Evolutionary conservation across 2,797 vertebrate genomes (phyloP), one percentile per base, ranked within the genome.

Genomic region (Caiman crocodilus): DNA sequence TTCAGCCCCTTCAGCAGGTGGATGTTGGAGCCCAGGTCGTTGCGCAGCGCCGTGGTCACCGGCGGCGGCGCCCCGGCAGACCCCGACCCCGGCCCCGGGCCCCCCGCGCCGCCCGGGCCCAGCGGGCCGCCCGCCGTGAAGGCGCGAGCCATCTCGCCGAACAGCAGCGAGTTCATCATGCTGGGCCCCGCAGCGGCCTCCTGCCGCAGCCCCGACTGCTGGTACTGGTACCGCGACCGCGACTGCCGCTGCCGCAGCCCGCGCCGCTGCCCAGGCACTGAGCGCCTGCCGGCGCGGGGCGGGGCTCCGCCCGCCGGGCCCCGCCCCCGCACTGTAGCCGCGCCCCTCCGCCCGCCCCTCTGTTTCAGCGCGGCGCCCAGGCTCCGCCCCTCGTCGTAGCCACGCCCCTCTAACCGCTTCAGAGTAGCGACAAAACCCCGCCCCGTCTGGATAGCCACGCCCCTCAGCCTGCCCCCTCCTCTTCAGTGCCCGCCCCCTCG

Each of bases 11-110:
- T 99, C 81, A 99, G 98, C 95, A 99, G 98, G 85, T 99, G 98
- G 96, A 99, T 99, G 97, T 99, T 99, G 94, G 99, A 99, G 89
- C 99, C 99, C 98, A 99, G 96, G 97, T 99, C 99, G 91, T 99
- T 99, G 23, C 99, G 98, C 97, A 99, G 98, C 79, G 98, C 99
- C 96, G 98, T 98, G 93, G 98, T 98, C 92, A 98, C 98, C 76
- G 98, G 98, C 2, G 97, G 97, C 8, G 92, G 82, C 35, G 92
- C 89, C 1, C 95, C 73, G 18, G 97, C 94, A 69, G 91, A 82
- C 95, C 17, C 18, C 76, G 89, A 94, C 81, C 30, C 76, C 73
- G 95, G 85, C 32, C 79, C 95, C 73, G 97, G 63, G 57, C 94
- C 94, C 58, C 77, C 65, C 74, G 81, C 74, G 71, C 85, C 61